Conservation (phyloP, 2,888 invertebrate species). For the Eueremaeus valkanovi region DNA sequence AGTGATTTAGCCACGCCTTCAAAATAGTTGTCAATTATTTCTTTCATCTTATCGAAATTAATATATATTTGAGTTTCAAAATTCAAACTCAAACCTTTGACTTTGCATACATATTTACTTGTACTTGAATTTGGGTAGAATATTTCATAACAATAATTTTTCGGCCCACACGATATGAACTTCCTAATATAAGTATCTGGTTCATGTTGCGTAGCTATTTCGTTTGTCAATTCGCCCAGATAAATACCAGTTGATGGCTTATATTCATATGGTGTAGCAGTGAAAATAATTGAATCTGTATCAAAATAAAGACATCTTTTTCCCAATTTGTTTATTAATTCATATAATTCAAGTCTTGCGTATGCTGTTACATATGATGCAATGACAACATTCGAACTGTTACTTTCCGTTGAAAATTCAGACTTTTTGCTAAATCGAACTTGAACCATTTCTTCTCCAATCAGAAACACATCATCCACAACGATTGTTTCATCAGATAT, state of each 20-base stretch:
- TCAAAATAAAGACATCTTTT: conserved; percentile 51
- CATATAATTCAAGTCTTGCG: conserved; percentile 51
- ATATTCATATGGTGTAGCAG: conserved; percentile 38
- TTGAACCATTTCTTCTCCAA: neutral
- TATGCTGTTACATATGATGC: conserved; percentile 52
- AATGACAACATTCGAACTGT: conserved; percentile 49
- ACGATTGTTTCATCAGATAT: conserved; percentile 27
- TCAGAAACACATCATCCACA: neutral
- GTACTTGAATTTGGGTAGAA: neutral
- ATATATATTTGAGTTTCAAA: conserved; percentile 42
- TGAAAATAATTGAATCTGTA: conserved; percentile 52
- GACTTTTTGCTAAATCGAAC: conserved; percentile 16
- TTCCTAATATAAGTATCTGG: conserved; percentile 48
- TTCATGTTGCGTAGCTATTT: conserved; percentile 48
- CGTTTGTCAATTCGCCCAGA: conserved; percentile 52
- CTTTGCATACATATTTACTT: conserved; percentile 45
- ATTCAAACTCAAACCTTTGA: conserved; percentile 48
- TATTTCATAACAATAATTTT: conserved; percentile 50
- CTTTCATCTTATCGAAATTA: conserved; percentile 46
- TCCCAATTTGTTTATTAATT: conserved; percentile 49
- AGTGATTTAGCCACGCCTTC: no score
- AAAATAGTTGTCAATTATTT: conserved; percentile 32
- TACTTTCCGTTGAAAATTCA: neutral
- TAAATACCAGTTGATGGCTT: conserved; percentile 49
- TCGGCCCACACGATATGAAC: conserved; percentile 51